These are phyloP conservation scores for Cyprinodon brontotheroides DNA, from an alignment of 2,113 vertebrate genomes.

Conservation along the genomic window DNA sequence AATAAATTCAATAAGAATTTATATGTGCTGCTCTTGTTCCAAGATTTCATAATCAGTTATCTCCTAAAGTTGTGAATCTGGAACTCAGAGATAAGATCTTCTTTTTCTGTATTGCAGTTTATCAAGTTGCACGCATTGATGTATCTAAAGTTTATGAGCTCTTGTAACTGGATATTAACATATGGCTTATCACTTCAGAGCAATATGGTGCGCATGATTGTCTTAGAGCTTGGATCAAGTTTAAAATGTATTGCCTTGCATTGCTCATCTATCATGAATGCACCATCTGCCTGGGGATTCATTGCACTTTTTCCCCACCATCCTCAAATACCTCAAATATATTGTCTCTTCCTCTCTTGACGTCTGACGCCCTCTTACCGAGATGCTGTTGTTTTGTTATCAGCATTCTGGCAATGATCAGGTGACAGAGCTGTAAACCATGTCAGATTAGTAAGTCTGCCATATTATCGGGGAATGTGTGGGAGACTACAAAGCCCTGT, in stretches of 20 bases:
- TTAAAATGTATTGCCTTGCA: slow-evolving; percentile 38
- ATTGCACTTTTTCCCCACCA: slow-evolving; percentile 24
- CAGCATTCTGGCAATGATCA: slow-evolving; percentile 49
- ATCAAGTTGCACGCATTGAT: not conserved
- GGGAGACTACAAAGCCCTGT: slow-evolving; percentile 64
- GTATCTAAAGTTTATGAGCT: slow-evolving; percentile 23
- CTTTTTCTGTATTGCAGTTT: not conserved
- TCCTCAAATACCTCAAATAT: slow-evolving; percentile 18
- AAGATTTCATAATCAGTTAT: slow-evolving; percentile 13
- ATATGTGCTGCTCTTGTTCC: not conserved
- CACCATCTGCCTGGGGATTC: slow-evolving; percentile 62
- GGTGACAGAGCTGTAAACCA: slow-evolving; percentile 50
- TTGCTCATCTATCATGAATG: slow-evolving; percentile 63
- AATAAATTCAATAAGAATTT: slow-evolving; percentile 21
- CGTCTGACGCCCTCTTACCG: slow-evolving; percentile 34
- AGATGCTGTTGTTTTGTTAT: slow-evolving; percentile 46
- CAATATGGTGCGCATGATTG: slow-evolving; percentile 27
- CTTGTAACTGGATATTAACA: slow-evolving; percentile 28
- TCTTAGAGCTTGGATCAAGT: slow-evolving; percentile 25
- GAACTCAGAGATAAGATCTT: slow-evolving; percentile 6
- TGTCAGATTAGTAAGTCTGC: slow-evolving; percentile 64
- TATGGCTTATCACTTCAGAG: slow-evolving; percentile 36
- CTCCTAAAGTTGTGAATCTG: not conserved
- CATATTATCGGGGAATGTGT: slow-evolving; percentile 55
- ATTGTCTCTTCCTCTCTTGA: slow-evolving; percentile 36